Conservation (phyloP, 2,113 vertebrate genomes). For the Pungitius pungitius region DNA sequence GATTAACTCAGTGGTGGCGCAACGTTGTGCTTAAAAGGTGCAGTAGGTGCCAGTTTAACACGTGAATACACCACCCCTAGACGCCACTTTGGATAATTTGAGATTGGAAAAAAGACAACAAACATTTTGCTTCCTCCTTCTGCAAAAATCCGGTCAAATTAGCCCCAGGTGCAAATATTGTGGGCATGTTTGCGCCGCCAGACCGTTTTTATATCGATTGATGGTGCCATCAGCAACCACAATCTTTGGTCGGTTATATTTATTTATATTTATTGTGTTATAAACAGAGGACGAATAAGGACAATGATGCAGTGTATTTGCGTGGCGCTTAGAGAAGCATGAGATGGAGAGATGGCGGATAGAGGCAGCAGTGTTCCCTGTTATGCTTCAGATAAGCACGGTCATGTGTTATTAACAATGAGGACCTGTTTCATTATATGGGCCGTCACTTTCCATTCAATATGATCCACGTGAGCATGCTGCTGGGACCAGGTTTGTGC, state of each 20-base stretch:
- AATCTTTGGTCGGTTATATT: background rate
- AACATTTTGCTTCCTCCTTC: background rate
- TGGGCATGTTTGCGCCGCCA: background rate
- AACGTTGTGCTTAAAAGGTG: background rate
- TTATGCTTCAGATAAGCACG: slow-evolving; percentile 18
- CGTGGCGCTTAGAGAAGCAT: background rate
- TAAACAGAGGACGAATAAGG: background rate
- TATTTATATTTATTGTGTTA: background rate
- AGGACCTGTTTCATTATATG: slow-evolving; percentile 33
- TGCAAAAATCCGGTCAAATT: background rate
- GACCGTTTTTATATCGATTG: background rate
- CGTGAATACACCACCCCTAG: background rate
- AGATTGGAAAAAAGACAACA: background rate
- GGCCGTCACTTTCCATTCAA: slow-evolving; percentile 24
- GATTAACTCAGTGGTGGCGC: background rate
- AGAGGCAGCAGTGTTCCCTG: slow-evolving; percentile 15
- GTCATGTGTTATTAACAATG: slow-evolving; percentile 18
- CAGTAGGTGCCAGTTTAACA: background rate
- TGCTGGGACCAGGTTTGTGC: slow-evolving; percentile 7
- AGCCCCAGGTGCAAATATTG: background rate
- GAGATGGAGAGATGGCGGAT: background rate
- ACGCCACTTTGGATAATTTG: background rate
- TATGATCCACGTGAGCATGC: slow-evolving; percentile 26
- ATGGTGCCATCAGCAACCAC: background rate
- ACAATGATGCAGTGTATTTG: background rate